These are phyloP conservation scores for Sebastes umbrosus DNA, from an alignment of 2,797 vertebrate species.

Conservation along the genomic window DNA sequence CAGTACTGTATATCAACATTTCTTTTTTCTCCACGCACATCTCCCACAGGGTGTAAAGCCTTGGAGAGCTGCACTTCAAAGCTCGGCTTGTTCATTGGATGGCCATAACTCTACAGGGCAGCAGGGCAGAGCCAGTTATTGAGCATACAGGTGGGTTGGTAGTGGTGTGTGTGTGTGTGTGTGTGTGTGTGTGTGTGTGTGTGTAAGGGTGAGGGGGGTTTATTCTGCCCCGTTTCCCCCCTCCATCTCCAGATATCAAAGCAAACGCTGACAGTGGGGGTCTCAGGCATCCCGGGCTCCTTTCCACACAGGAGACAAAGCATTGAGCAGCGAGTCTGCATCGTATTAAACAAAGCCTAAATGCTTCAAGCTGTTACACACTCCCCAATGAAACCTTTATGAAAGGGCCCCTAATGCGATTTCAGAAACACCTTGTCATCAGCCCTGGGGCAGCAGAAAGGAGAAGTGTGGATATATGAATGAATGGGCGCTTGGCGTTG, in stretches of 20 bases:
- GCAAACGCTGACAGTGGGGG: slow-evolving; percentile 70
- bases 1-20: slow-evolving; percentile 53
- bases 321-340: slow-evolving; percentile 69
- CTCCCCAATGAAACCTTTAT: slow-evolving; percentile 84
- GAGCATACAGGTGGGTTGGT: slow-evolving; percentile 17
- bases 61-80: slow-evolving; percentile 64
- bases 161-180: not conserved
- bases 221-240: slow-evolving; percentile 67
- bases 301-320: slow-evolving; percentile 77
- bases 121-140: slow-evolving; percentile 46
- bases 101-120: slow-evolving; percentile 57
- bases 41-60: slow-evolving; percentile 36
- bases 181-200: slow-evolving; percentile 22
- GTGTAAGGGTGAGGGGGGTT: not conserved
- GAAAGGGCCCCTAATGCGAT: slow-evolving; percentile 85
- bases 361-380: slow-evolving; percentile 85
- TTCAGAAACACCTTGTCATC: slow-evolving; percentile 86
- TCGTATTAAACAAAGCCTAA: slow-evolving; percentile 85
- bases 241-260: slow-evolving; percentile 79
- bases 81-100: slow-evolving; percentile 23
- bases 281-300: slow-evolving; percentile 70
- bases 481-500: slow-evolving; percentile 50
- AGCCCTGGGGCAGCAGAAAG: slow-evolving; percentile 54
- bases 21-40: slow-evolving; percentile 34
- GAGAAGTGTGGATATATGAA: slow-evolving; percentile 66